These are phyloP conservation scores for Cyclophora punctaria DNA, from an alignment of 2,888 invertebrate genomes.

Conservation along the genomic window DNA sequence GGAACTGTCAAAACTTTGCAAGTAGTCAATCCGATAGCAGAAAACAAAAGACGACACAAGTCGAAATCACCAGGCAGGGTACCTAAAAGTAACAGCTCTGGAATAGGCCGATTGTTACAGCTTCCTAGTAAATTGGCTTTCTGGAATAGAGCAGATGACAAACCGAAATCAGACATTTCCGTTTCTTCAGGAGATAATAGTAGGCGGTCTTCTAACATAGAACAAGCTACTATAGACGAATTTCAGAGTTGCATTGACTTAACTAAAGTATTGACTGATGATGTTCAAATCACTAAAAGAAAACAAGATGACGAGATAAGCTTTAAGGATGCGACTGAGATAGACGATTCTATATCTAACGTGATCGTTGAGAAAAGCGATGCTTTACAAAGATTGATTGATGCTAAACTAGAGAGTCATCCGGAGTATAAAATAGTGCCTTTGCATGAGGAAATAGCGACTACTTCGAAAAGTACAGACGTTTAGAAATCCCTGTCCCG, in stretches of 20 bases:
- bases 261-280: constrained; percentile 22
- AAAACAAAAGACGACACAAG: constrained; percentile 49
- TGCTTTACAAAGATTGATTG: constrained; percentile 56
- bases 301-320: constrained; percentile 20
- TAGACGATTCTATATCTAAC: constrained; percentile 39
- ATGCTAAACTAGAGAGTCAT: constrained; percentile 59
- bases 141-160: constrained; percentile 68
- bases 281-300: constrained; percentile 1
- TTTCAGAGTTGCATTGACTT: constrained; percentile 46
- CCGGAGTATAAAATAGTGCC: constrained; percentile 62
- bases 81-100: constrained; percentile 41
- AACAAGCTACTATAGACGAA: constrained; percentile 33
- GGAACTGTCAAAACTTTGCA: constrained; percentile 37
- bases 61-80: constrained; percentile 51
- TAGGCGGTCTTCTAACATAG: constrained; percentile 48
- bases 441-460: constrained; percentile 48
- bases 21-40: constrained; percentile 38
- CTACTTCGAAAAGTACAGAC: constrained; percentile 63
- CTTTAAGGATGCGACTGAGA: constrained; percentile 38
- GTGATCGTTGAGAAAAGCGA: constrained; percentile 59
- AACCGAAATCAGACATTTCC: constrained; percentile 42
- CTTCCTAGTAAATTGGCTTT: constrained; percentile 74
- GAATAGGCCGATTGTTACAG: constrained; percentile 66
- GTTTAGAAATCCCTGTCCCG: constrained; percentile 41
- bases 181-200: constrained; percentile 45